Evolutionary conservation across 2,888 invertebrate species (phyloP).

Genomic region (Coelinius sp.): DNA sequence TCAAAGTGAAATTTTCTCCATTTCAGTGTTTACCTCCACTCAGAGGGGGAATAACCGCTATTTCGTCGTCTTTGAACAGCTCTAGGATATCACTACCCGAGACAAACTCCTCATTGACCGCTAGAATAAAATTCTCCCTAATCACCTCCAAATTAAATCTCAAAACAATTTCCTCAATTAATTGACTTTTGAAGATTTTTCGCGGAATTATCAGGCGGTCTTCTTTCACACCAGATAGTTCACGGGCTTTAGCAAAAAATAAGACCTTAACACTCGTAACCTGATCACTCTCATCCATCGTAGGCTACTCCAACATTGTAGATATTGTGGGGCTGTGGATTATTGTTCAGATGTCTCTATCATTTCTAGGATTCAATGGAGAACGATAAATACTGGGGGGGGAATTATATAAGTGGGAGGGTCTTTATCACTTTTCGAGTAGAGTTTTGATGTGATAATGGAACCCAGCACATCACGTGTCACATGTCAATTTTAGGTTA

Average conservation of each 20-base stretch:
- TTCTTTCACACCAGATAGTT: slow-evolving; percentile 80
- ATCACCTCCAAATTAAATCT: slow-evolving; percentile 79
- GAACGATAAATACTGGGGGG: background rate
- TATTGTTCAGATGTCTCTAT: background rate
- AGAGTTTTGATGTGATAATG: background rate
- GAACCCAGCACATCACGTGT: background rate
- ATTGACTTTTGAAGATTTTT: slow-evolving; percentile 72
- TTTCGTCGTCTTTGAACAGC: slow-evolving; percentile 81
- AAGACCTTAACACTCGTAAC: slow-evolving; percentile 72
- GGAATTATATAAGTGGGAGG: slow-evolving; percentile 4
- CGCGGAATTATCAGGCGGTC: slow-evolving; percentile 73
- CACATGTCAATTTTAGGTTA: slow-evolving; percentile 21
- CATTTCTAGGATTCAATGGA: background rate
- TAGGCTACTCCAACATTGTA: slow-evolving; percentile 33
- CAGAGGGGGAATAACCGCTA: slow-evolving; percentile 94
- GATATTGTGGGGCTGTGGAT: slow-evolving; percentile 23
- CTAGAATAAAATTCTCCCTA: slow-evolving; percentile 81
- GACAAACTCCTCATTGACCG: slow-evolving; percentile 86
- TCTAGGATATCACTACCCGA: slow-evolving; percentile 73
- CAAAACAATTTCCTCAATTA: slow-evolving; percentile 76
- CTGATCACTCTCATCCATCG: slow-evolving; percentile 42
- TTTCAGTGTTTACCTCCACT: slow-evolving; percentile 83
- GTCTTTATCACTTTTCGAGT: background rate
- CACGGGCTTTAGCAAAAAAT: slow-evolving; percentile 93
- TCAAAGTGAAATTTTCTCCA: slow-evolving; percentile 21